These are phyloP conservation scores for Arothron firmamentum DNA, from an alignment of 2,113 vertebrate genomes.

Conservation along the genomic window DNA sequence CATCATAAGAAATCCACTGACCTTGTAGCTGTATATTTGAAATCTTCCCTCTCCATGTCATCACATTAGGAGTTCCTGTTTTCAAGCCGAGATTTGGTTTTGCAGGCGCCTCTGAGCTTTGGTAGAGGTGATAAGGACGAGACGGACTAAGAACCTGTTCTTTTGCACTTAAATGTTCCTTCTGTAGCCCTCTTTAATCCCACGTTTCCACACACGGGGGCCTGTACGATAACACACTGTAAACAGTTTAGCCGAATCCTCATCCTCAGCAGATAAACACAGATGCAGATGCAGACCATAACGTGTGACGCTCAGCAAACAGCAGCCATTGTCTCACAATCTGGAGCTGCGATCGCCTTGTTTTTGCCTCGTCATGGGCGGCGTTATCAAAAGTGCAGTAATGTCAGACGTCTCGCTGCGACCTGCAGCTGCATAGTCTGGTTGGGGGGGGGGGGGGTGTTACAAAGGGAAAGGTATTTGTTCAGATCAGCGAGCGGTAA, in stretches of 20 bases:
- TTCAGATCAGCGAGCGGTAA: constrained; percentile 35
- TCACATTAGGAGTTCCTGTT: constrained; percentile 51
- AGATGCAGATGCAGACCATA: neutral
- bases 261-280: neutral
- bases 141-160: constrained; percentile 21
- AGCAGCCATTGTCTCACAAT: no score
- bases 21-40: constrained; percentile 56
- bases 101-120: constrained; percentile 13
- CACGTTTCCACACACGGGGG: neutral
- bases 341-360: no score
- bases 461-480: constrained; percentile 1
- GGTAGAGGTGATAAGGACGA: constrained; percentile 34
- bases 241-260: neutral
- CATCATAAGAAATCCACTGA: constrained; percentile 55
- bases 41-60: constrained; percentile 49
- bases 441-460: no score
- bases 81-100: constrained; percentile 21
- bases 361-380: neutral
- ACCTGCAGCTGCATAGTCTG: constrained; percentile 3
- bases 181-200: neutral
- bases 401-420: neutral
- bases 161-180: constrained; percentile 3
- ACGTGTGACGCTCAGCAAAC: no score
- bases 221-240: neutral
- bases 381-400: neutral